Conservation (phyloP, 37 sponge, comb jelly and placozoan species). For the Tethya wilhelma region DNA sequence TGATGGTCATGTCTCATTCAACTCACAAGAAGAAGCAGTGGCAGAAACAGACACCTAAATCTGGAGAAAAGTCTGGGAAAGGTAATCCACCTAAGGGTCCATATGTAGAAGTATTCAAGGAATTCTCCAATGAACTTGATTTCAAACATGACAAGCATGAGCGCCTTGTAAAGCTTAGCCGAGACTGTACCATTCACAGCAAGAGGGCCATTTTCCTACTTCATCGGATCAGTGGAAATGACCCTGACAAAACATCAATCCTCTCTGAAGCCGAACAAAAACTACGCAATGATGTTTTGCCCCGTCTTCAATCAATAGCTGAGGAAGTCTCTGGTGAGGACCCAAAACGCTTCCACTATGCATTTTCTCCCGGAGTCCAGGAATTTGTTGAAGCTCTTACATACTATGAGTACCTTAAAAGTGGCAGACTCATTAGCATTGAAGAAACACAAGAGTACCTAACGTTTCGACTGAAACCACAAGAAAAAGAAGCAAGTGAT, state of each 20-base stretch:
- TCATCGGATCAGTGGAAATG: slow-evolving; percentile 52
- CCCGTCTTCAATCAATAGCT: slow-evolving; percentile 47
- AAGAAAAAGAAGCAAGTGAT: no score
- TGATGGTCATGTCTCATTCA: no score
- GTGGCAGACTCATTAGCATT: slow-evolving; percentile 26
- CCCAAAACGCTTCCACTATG: slow-evolving; percentile 30
- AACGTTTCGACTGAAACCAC: neutral
- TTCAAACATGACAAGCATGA: slow-evolving; percentile 77
- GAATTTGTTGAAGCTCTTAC: slow-evolving; percentile 86
- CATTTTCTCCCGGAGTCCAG: slow-evolving; percentile 77
- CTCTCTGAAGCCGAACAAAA: slow-evolving; percentile 40
- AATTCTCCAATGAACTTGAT: slow-evolving; percentile 62
- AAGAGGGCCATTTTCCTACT: slow-evolving; percentile 86
- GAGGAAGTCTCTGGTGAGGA: slow-evolving; percentile 55
- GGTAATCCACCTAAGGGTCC: neutral
- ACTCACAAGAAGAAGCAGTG: neutral
- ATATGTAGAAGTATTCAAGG: slow-evolving; percentile 17
- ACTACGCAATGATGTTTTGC: slow-evolving; percentile 15
- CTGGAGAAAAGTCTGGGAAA: neutral
- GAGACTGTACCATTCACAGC: slow-evolving; percentile 89
- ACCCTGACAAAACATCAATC: slow-evolving; percentile 3
- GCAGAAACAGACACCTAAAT: neutral
- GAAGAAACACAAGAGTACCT: slow-evolving; percentile 43
- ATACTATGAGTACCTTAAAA: slow-evolving; percentile 51
- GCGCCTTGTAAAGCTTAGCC: slow-evolving; percentile 84